Evolutionary conservation across 2,113 vertebrate genomes (phyloP).

Genomic region (Phrynosoma platyrhinos): DNA sequence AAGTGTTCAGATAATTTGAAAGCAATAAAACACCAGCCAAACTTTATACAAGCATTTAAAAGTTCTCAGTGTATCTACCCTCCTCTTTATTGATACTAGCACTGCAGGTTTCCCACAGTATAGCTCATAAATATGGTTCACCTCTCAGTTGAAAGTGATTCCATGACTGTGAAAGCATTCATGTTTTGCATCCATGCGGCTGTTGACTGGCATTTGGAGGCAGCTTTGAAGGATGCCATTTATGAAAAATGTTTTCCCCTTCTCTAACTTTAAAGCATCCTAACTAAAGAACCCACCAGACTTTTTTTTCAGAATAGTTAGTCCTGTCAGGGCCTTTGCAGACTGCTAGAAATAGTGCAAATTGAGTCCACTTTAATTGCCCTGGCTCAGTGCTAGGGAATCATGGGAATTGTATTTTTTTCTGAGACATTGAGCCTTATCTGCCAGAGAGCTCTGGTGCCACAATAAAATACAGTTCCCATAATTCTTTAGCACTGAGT

Average conservation of each 20-base stretch:
- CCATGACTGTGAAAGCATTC: background rate
- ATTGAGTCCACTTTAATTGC: too few relatives aligned
- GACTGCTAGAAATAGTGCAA: too few relatives aligned
- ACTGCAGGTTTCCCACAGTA: background rate
- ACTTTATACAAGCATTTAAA: background rate
- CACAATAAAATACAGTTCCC: too few relatives aligned
- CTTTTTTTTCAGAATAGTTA: conserved; percentile 31
- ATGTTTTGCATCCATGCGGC: background rate
- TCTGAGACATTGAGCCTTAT: too few relatives aligned
- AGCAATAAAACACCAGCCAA: background rate
- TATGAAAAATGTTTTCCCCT: background rate
- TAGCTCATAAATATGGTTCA: background rate
- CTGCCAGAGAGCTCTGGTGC: too few relatives aligned
- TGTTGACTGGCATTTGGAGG: accelerated
- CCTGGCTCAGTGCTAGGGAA: too few relatives aligned
- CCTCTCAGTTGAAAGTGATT: accelerated
- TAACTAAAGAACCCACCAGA: background rate
- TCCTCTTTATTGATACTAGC: background rate
- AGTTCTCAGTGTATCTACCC: background rate
- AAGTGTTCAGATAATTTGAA: background rate
- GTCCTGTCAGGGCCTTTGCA: background rate
- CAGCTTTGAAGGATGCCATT: background rate
- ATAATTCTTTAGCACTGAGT: too few relatives aligned
- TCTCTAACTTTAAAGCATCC: conserved; percentile 8
- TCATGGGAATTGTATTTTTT: too few relatives aligned